Evolutionary conservation across 2,113 vertebrate genomes (phyloP), one percentile per base, ranked within the genome.

Genomic region (Colinus virginianus): DNA sequence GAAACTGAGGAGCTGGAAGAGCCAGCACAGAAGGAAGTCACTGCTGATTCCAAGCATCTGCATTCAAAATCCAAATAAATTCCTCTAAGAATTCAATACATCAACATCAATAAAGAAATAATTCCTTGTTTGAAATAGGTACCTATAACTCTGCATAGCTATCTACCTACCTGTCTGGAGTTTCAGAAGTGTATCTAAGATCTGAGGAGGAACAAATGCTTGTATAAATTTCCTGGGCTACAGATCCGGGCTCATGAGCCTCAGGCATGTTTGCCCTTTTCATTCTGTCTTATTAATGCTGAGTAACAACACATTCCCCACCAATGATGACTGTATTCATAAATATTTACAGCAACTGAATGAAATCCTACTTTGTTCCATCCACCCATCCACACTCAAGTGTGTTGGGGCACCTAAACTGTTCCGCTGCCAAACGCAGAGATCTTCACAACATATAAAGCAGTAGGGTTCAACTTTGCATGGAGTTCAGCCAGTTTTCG

Each of bases 301-400:
- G 4, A 70, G 66, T 38, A 63, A 76, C 55, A 15, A 88, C 2
- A 1, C 78, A 94, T 96, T 63, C 83, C 86, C 86, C 75, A 94
- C 80, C 88, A 84, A n/a, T 82, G 82, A 96, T 95, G 94, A 72
- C 90, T 56, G 49, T 67, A 76, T 88, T 66, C 74, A 95, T 96
- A 97, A 98, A 97, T 97, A 97, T 98, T 98, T 97, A 97, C 93
- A 96, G 25, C 92, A 93, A 96, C 91, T 91, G 92, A 96, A 95
- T 95, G 93, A 96, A 95, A 96, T 83, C 79, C 90, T 90, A 61
- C 92, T 96, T 96, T 91, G 19, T 91, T 95, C 88, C 92, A 91
- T 88, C 94, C 87, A 83, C 74, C 58, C 93, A 84, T 88, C 84
- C 34, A 90, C 92, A 63, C 79, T 91, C 46, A 34, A 93, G 88